Conservation (phyloP, 2,888 invertebrate genomes). For the Iselma pallidipennis region DNA sequence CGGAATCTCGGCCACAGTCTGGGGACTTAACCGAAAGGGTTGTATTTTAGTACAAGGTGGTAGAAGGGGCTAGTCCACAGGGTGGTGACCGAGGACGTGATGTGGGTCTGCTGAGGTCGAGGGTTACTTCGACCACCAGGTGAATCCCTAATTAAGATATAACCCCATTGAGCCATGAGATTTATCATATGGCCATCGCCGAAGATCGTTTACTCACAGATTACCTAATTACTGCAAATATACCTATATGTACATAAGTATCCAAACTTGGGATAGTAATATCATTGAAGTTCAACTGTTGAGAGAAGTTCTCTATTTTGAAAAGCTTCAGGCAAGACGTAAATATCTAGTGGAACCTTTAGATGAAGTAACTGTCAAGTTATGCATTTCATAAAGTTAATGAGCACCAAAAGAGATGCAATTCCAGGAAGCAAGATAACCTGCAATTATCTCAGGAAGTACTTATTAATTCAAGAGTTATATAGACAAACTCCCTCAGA, state of each 20-base stretch:
- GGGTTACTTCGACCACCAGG: conserved; percentile 22
- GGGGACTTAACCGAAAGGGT: neutral
- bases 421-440: neutral
- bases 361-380: neutral
- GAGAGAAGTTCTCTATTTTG: neutral
- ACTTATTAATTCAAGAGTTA: neutral
- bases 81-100: conserved; percentile 12
- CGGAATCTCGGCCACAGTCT: neutral
- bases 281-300: neutral
- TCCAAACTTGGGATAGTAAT: neutral
- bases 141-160: conserved; percentile 24
- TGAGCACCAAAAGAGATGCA: neutral
- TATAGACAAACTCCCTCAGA: neutral
- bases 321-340: neutral
- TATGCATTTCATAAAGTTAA: neutral
- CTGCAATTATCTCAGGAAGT: neutral
- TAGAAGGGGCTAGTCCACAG: neutral
- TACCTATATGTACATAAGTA: neutral
- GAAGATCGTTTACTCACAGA: neutral
- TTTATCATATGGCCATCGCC: conserved; percentile 17
- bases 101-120: conserved; percentile 19
- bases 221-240: neutral
- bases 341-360: too few relatives aligned
- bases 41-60: neutral
- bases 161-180: conserved; percentile 18